Percentiles rank a stretch among this genome's conserved stretches.
These are phyloP conservation scores for Cranoglanis bouderius DNA, from an alignment of 2,113 vertebrate species.

Conservation along the genomic window DNA sequence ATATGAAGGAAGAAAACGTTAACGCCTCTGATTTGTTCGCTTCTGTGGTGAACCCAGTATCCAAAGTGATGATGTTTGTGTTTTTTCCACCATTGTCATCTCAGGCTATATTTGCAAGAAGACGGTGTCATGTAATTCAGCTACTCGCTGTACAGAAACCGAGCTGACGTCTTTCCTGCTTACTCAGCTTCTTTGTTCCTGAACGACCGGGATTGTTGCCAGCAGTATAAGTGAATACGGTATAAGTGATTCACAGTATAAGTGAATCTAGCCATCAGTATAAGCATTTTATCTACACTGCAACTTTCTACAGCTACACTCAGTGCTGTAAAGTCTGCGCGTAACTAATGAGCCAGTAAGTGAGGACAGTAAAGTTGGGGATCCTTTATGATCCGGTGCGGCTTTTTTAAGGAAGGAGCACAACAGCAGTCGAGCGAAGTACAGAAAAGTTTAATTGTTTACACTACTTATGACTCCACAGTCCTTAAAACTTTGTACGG, in stretches of 20 bases:
- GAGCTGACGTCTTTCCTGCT: not conserved
- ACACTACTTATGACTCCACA: not conserved
- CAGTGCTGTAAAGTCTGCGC: not conserved
- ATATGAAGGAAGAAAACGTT: conserved; percentile 17
- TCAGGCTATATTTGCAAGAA: not conserved
- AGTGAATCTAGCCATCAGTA: not conserved
- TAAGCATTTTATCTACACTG: not conserved
- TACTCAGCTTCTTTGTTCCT: not conserved
- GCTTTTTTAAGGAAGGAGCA: not conserved
- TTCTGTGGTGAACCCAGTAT: not conserved
- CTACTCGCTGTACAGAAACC: not conserved
- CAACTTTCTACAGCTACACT: not conserved
- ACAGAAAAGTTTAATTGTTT: not conserved
- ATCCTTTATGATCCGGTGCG: not conserved
- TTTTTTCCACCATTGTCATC: not conserved
- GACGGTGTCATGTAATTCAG: not conserved
- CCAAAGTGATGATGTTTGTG: not conserved
- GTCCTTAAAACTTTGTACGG: no score
- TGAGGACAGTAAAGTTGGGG: not conserved
- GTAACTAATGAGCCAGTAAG: not conserved
- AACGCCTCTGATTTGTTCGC: not conserved
- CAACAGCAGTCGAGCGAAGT: not conserved
- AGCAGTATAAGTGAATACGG: no score
- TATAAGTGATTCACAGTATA: no score
- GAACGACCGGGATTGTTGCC: not conserved